Conservation (phyloP, 1,140 invertebrate species). For the Cydia fagiglandana region DNA sequence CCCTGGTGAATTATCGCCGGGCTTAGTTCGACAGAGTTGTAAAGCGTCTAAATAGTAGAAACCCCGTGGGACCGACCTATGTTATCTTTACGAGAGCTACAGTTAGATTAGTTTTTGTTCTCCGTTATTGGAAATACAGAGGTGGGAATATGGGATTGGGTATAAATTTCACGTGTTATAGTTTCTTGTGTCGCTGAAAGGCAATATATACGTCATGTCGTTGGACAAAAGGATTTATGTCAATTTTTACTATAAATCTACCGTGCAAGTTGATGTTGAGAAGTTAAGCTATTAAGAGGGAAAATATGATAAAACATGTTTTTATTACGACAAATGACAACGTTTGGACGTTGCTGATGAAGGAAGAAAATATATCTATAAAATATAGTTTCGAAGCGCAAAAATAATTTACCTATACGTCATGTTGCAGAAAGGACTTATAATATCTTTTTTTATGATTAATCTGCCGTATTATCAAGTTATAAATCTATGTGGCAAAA, state of each 20-base stretch:
- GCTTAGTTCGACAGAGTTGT: slow-evolving; percentile 61
- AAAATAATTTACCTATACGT: not conserved
- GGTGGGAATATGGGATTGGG: slow-evolving; percentile 32
- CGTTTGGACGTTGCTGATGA: too few species aligned
- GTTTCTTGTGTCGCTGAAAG: not conserved
- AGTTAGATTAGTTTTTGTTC: slow-evolving; percentile 72
- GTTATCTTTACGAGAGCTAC: slow-evolving; percentile 67
- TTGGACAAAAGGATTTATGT: not conserved
- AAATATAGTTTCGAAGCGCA: too few species aligned
- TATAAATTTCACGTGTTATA: slow-evolving; percentile 8
- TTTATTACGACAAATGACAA: too few species aligned
- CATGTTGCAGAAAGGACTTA: not conserved
- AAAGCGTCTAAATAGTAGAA: slow-evolving; percentile 64
- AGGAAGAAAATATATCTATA: too few species aligned
- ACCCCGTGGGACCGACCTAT: slow-evolving; percentile 53
- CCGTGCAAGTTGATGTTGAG: too few species aligned
- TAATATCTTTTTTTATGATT: not conserved
- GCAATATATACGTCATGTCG: slow-evolving; percentile 35
- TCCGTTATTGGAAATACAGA: slow-evolving; percentile 62
- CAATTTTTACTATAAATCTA: too few species aligned
- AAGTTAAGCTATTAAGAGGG: too few species aligned
- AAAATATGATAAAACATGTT: too few species aligned
- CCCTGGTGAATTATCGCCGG: slow-evolving; percentile 53
- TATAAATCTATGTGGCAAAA: too few species aligned
- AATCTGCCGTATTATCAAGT: not conserved